phyloP scores from a whole-genome alignment of 2,797 vertebrate species.

The Nyctibius grandis region DNA sequence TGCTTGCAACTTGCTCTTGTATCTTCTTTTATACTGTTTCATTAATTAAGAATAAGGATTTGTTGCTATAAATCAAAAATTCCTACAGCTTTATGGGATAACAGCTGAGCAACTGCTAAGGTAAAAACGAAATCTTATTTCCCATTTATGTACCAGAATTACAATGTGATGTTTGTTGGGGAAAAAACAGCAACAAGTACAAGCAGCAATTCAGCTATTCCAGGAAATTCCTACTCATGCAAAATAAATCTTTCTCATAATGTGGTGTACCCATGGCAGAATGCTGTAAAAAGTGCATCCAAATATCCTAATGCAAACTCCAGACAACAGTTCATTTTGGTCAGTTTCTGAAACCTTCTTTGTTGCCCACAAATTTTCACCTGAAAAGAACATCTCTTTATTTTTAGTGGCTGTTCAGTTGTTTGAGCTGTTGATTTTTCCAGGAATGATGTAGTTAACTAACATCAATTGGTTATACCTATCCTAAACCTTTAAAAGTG shows the following conservation, averaged over 20 bases:
- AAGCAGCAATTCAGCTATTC: neutral
- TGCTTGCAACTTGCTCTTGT: neutral
- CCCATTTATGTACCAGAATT: neutral
- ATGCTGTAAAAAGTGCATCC: neutral
- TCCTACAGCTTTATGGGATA: neutral
- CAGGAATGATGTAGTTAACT: neutral
- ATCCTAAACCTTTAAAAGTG: neutral
- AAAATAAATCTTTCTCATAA: neutral
- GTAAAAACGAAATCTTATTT: neutral
- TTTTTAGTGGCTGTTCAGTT: neutral
- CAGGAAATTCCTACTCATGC: neutral
- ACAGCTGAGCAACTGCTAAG: neutral
- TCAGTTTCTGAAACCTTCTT: neutral
- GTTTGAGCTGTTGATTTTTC: neutral
- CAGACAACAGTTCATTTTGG: neutral
- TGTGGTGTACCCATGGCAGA: neutral
- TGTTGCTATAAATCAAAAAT: neutral
- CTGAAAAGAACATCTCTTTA: neutral
- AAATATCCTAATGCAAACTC: neutral
- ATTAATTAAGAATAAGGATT: neutral
- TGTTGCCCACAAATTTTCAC: neutral
- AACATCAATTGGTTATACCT: neutral
- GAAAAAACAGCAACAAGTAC: neutral
- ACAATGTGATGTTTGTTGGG: neutral
- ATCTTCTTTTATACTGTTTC: neutral